These are phyloP conservation scores for Crotophaga sulcirostris DNA, from an alignment of 2,113 vertebrate species.

Conservation along the genomic window DNA sequence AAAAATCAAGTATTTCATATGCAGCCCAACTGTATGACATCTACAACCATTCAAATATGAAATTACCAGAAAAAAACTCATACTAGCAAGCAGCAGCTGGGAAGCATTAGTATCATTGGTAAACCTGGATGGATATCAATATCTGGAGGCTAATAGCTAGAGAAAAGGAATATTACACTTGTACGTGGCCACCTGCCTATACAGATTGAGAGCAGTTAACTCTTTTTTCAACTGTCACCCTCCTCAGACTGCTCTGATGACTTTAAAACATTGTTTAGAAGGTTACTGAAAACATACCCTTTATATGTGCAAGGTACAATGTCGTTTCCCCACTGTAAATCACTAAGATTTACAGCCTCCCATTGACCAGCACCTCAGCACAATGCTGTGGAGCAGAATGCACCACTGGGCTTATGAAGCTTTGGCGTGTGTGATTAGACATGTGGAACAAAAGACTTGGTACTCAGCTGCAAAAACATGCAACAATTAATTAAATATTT, in stretches of 20 bases:
- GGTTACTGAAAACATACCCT: not conserved
- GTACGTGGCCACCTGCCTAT: not conserved
- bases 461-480: not conserved
- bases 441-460: not conserved
- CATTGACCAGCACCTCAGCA: not conserved
- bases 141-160: not conserved
- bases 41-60: not conserved
- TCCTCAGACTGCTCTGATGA: not conserved
- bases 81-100: not conserved
- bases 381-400: not conserved
- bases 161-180: not conserved
- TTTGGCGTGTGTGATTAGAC: fast-evolving
- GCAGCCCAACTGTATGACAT: not conserved
- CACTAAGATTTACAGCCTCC: not conserved
- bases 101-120: not conserved
- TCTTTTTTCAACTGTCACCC: not conserved
- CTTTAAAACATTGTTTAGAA: not conserved
- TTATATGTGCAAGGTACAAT: not conserved
- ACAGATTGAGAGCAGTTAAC: not conserved
- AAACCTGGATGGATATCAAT: not conserved
- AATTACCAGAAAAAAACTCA: not conserved
- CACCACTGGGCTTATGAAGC: not conserved
- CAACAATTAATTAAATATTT: slow-evolving; percentile 2
- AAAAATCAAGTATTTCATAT: not conserved
- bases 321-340: not conserved